These are phyloP conservation scores for Pomatostomus ruficeps DNA, from an alignment of 2,113 vertebrate genomes.

Conservation along the genomic window DNA sequence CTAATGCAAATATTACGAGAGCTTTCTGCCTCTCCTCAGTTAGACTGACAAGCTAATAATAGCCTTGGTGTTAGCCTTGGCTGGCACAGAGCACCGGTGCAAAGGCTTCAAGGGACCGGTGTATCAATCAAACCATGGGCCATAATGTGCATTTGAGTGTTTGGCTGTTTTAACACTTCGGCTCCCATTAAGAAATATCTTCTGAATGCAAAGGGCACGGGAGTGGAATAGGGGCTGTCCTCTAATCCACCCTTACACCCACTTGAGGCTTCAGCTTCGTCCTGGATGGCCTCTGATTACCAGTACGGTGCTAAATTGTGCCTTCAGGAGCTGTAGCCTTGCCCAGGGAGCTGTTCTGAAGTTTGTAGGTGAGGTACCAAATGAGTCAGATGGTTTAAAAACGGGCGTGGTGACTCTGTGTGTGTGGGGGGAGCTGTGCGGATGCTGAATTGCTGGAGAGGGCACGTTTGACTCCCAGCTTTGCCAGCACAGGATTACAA, in stretches of 20 bases:
- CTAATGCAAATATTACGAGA: constrained; percentile 70
- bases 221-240: not conserved
- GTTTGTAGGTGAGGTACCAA: not conserved
- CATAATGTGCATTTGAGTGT: not conserved
- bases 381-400: not conserved
- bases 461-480: not conserved
- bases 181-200: constrained; percentile 5
- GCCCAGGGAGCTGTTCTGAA: not conserved
- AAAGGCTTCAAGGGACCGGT: not conserved
- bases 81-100: not conserved
- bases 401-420: rapidly evolving
- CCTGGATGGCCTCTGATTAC: constrained; percentile 16
- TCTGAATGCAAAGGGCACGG: not conserved
- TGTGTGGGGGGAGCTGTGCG: not conserved
- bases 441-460: not conserved
- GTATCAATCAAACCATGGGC: constrained; percentile 3
- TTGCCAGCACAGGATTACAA: not conserved
- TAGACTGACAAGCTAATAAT: constrained; percentile 53
- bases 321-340: constrained; percentile 7
- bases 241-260: not conserved
- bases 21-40: constrained; percentile 28
- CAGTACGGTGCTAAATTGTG: not conserved
- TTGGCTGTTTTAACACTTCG: constrained; percentile 62
- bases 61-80: constrained; percentile 43
- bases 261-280: not conserved